Evolutionary conservation across 1,140 invertebrate species (phyloP), one percentile per base, ranked within the genome.

Genomic region (Fopius arisanus): DNA sequence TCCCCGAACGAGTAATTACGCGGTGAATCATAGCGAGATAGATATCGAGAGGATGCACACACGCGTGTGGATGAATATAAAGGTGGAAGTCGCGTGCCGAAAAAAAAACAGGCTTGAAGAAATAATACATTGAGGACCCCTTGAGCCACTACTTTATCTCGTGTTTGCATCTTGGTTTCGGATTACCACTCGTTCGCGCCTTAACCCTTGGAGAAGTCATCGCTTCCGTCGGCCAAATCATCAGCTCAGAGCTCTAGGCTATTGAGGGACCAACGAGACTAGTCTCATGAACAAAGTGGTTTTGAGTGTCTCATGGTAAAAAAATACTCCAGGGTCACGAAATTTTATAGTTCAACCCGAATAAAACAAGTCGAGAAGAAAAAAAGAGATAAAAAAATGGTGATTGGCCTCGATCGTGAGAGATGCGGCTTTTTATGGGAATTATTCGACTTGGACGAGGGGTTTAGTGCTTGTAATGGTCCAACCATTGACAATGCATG

Each of bases 151-250:
- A 79, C 76, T 80, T 84, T 85, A 84, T 84, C 83, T 82, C 72
- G 74, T 78, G 82, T 82, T 83, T 81, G 83, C 82, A 86, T 86
- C 83, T 83, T 79, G 78, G 82, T 83, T 77, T 85, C 84, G 74
- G 74, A 80, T 86, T 84, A 84, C 81, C 73, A 73, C 59, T 75
- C 73, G 69, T 74, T 77, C 74, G 71, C 72, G 80, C 76, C 80
- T n/a, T 79, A 41, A 67, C 43, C 59, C 72, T 37, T 6, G 29
- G 28, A 31, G 29, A 65, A 48, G 33, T 74, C 63, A 75, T 77
- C 69, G 73, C 75, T 75, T 73, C 67, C 69, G 63, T 67, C 70
- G 62, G 41, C 43, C 14, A 71, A 21, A 6, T n/a, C n/a, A n/a
- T n/a, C 3, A 23, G 16, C 16, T n/a, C 66, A n/a, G n/a, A 28